Base-by-base conservation (phyloP, 2,888 invertebrate genomes). In the Teinopalpus imperialis region DNA sequence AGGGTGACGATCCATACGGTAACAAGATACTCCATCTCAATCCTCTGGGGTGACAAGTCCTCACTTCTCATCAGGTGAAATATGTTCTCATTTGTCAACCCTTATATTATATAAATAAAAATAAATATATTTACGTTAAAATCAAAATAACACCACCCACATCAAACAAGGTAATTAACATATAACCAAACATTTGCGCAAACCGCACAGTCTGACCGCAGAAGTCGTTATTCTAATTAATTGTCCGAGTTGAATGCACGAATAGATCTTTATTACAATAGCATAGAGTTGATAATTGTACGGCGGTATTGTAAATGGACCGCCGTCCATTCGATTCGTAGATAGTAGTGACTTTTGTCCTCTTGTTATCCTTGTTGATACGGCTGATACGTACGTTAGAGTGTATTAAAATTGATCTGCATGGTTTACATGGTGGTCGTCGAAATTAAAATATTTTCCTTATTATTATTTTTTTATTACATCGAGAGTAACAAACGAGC, bases 321-420 rank as follows among this genome's bases (percentile, higher is more conserved):
- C n/a, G 12, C 23, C 3, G n/a, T n/a, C n/a, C n/a, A n/a, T n/a
- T n/a, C n/a, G n/a, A n/a, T n/a, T n/a, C 4, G 14, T 2, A 35
- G 43, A 43, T 36, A 36, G 16, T 31, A 37, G 36, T 44, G 44
- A 44, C 36, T 37, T 44, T 20, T 59, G 62, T 57, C 61, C 62
- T 61, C 52, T 52, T 50, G 21, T 48, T 51, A 49, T 48, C 40
- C 45, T 45, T 36, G 48, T 50, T 49, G 52, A 53, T 58, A 51
- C 18, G 8, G 20, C 43, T 26, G 48, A 40, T 51, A 52, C 44
- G 47, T 34, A 12, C 31, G 48, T 34, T 52, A 55, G 54, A 57
- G 53, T 56, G 44, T 51, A 53, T 53, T 53, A 47, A 52, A 31
- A 48, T 32, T 14, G 42, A 24, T 54, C 10, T 7, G 44, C 6